Percentiles rank a stretch among this genome's conserved stretches.
These are phyloP conservation scores for Caenorhabditis doughertyi DNA, from an alignment of 2,888 invertebrate genomes.

Conservation along the genomic window DNA sequence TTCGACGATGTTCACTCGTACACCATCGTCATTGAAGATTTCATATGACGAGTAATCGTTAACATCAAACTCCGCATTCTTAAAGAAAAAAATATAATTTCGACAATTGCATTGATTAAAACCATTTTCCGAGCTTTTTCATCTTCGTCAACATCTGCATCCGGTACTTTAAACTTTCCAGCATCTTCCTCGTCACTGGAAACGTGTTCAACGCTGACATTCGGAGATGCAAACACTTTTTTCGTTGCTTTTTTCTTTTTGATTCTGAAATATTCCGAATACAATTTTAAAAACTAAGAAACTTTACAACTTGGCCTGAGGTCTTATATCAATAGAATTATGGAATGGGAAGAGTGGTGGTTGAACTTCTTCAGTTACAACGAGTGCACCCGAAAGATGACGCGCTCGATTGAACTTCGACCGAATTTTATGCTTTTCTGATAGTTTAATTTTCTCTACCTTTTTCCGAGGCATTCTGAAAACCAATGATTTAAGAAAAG, in stretches of 20 bases:
- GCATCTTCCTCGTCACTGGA: conserved; percentile 29
- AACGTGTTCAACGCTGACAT: neutral
- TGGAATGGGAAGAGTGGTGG: neutral
- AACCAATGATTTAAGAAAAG: neutral
- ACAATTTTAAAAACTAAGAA: neutral
- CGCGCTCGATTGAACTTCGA: neutral
- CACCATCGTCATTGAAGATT: conserved; percentile 18
- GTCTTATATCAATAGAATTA: neutral
- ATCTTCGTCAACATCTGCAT: conserved; percentile 7
- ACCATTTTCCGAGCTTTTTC: conserved; percentile 11
- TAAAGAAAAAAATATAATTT: neutral
- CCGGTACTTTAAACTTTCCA: conserved; percentile 3
- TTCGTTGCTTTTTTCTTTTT: neutral
- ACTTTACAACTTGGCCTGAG: neutral
- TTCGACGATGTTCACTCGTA: neutral
- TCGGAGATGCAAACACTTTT: conserved; percentile 5
- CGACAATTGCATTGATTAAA: neutral
- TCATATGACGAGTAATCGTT: conserved; percentile 19
- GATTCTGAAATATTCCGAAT: neutral
- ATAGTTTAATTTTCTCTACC: neutral
- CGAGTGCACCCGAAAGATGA: neutral
- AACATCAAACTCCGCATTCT: conserved; percentile 1
- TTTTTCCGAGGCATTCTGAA: conserved; percentile 50
- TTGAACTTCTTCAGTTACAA: neutral
- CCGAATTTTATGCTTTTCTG: neutral